phyloP scores from a whole-genome alignment of 35 echinoderm and acorn worm species.

The Ophioderma brevispina region DNA sequence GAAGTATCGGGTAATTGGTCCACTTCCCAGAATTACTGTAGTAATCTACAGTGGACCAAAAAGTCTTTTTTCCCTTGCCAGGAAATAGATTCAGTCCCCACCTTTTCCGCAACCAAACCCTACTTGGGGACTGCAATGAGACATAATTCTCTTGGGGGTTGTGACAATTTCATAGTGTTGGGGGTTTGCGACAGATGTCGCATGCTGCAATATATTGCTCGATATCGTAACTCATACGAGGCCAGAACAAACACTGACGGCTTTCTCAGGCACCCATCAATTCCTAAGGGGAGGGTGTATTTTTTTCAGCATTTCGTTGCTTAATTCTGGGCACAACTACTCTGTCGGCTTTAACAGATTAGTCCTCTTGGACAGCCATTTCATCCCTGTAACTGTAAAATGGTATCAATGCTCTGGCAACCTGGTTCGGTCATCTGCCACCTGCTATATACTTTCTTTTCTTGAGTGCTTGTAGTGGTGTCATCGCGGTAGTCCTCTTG shows the following conservation, averaged over 20 bases:
- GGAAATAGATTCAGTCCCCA: conserved; percentile 38
- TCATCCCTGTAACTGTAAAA: no score
- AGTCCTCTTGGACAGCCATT: conserved; percentile 59
- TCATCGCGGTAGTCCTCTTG: conserved; percentile 5
- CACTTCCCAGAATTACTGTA: conserved; percentile 32
- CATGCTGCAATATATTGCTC: no score
- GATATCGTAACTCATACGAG: no score
- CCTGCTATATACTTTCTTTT: conserved; percentile 2
- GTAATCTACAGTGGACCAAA: conserved; percentile 47
- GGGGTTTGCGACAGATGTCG: no score
- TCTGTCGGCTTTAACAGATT: conserved; percentile 44
- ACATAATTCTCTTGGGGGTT: conserved; percentile 29
- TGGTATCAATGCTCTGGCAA: conserved; percentile 14
- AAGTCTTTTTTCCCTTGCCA: conserved; percentile 26
- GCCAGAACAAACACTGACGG: conserved; percentile 66
- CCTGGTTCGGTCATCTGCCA: conserved; percentile 43
- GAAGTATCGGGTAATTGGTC: conserved; percentile 53
- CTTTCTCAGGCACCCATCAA: conserved; percentile 50
- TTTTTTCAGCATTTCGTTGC: conserved; percentile 52
- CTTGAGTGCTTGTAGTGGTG: neutral
- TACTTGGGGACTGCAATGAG: conserved; percentile 4
- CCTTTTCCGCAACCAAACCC: conserved; percentile 57
- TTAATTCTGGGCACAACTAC: conserved; percentile 48
- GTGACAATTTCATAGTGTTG: conserved; percentile 55
- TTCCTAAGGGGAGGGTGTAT: conserved; percentile 58